phyloP scores from a whole-genome alignment of 2,797 vertebrate species.

The Pteronotus mesoamericanus region DNA sequence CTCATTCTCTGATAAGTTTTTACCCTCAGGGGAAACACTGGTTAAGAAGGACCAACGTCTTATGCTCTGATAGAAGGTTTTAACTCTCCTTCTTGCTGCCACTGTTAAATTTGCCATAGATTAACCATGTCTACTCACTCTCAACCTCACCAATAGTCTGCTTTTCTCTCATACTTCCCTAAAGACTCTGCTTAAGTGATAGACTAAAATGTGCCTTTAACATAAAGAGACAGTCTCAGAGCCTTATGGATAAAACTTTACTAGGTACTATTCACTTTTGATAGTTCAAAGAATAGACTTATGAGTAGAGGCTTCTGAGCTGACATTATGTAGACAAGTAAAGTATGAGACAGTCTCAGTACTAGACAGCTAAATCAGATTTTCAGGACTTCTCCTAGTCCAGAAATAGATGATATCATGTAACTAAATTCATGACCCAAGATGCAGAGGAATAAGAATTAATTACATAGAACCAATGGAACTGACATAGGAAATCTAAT shows the following conservation, averaged over 20 bases:
- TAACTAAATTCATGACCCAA: slow-evolving; percentile 4
- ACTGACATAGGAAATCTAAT: background rate
- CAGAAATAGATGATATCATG: background rate
- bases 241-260: background rate
- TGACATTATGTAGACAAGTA: background rate
- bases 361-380: background rate
- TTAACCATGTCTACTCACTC: background rate
- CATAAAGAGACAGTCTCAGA: background rate
- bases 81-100: background rate
- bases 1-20: background rate
- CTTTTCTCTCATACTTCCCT: background rate
- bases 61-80: background rate
- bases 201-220: background rate
- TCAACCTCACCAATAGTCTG: background rate
- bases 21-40: background rate
- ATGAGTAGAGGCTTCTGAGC: background rate
- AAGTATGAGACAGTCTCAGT: background rate
- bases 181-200: background rate
- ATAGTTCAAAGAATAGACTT: background rate
- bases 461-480: background rate
- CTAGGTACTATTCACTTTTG: background rate
- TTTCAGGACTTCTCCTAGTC: background rate
- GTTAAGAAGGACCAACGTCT: background rate
- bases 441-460: background rate
- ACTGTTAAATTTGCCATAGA: background rate